These are phyloP conservation scores for Hyperoplus lanceolatus DNA, from an alignment of 2,797 vertebrate species.

Conservation along the genomic window DNA sequence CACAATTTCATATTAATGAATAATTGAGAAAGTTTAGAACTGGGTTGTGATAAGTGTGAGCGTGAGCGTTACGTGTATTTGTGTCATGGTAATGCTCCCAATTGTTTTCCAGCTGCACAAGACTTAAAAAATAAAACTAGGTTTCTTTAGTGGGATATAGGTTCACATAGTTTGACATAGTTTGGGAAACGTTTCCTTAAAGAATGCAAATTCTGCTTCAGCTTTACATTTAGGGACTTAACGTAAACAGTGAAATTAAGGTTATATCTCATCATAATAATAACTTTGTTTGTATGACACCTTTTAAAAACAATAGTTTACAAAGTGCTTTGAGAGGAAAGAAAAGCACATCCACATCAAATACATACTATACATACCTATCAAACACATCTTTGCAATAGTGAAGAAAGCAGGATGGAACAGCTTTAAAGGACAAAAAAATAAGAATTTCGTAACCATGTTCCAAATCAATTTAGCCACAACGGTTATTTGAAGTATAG, in stretches of 20 bases:
- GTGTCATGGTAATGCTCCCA: conserved; percentile 76
- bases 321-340: too few species aligned
- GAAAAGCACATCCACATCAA: too few species aligned
- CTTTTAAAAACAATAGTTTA: too few species aligned
- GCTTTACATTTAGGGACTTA: neutral
- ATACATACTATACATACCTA: too few species aligned
- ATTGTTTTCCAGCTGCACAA: conserved; percentile 66
- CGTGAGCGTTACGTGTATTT: conserved; percentile 76
- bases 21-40: conserved; percentile 88
- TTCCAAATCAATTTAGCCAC: conserved; percentile 9
- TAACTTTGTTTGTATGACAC: too few species aligned
- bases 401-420: too few species aligned
- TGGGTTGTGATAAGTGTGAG: conserved; percentile 77
- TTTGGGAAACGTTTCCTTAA: conserved; percentile 6
- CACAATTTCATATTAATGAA: conserved; percentile 89
- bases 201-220: conserved; percentile 1
- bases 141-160: conserved; percentile 50
- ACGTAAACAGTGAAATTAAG: neutral
- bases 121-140: conserved; percentile 14
- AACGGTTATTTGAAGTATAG: conserved; percentile 11
- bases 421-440: too few species aligned
- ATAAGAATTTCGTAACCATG: too few species aligned
- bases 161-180: conserved; percentile 36
- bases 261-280: neutral
- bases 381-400: too few species aligned